Base-by-base conservation (phyloP, 2,888 invertebrate genomes). In the Tenthredo distinguenda region DNA sequence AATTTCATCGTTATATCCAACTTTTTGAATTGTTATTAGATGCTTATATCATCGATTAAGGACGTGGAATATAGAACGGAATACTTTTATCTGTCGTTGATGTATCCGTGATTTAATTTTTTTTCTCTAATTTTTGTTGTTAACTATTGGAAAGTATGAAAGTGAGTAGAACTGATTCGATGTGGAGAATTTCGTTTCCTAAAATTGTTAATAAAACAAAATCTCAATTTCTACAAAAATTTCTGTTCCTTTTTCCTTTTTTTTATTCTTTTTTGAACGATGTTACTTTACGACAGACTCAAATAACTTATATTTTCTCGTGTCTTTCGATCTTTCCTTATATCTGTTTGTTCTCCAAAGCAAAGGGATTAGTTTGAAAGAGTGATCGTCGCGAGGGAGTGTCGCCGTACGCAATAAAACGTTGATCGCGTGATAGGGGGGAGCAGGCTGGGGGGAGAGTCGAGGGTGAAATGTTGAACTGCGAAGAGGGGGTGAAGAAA, bases 351-450 rank as follows among this genome's bases (percentile, higher is more conserved):
- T 68, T 68, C 68, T 68, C 3, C 6, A 0, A 31, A 31, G 6
- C 37, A n/a, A n/a, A 34, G 31, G 71, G 6, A 71, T 37, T 37
- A 71, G 18, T 18, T n/a, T 7, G 34, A 77, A 18, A 26, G 10
- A 47, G 50, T 50, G 77, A 77, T 77, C 55, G 77, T 77, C 77
- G 77, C 55, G 6, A 43, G 15, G 43, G 43, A 31, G 55, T 31
- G 50, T 77, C 26, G 50, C 15, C 50, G n/a, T 26, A 77, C 50
- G 62, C 40, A 58, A 62, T 81, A 40, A 58, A 81, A 81, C 58
- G 10, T 81, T 37, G 58, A 81, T 81, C 81, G 81, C 81, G 81
- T 62, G 81, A 58, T 81, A 74, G 40, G 72, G 72, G 72, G 26
- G 26, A 26, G 26, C 26, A 26, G 26, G 26, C 26, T 26, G 26